Percentiles rank a stretch among this genome's conserved stretches.
phyloP scores from a whole-genome alignment of 1,140 invertebrate genomes.

The Riptortus pedestris region DNA sequence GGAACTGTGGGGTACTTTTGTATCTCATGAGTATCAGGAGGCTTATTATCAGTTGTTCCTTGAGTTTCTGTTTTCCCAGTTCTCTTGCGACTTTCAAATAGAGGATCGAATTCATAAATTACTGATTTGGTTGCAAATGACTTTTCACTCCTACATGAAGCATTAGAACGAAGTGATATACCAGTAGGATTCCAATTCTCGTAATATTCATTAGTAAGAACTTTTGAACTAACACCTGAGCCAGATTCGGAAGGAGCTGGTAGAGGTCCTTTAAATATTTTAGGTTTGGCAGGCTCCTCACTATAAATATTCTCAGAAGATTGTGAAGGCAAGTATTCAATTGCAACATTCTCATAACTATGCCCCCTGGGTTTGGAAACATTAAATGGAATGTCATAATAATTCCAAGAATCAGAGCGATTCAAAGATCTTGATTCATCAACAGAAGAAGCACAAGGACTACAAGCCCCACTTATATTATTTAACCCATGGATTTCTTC shows the following conservation, averaged over 20 bases:
- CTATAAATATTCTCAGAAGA: constrained; percentile 20
- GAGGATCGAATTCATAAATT: constrained; percentile 35
- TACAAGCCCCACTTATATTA: not conserved
- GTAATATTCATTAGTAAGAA: constrained; percentile 28
- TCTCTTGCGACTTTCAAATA: constrained; percentile 30
- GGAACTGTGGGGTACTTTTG: not conserved
- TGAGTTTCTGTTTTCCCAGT: too few relatives aligned
- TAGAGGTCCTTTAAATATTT: not conserved
- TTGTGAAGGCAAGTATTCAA: constrained; percentile 21
- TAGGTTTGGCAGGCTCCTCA: constrained; percentile 3
- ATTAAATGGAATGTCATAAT: constrained; percentile 38
- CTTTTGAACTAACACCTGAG: constrained; percentile 21
- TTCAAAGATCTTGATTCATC: not conserved
- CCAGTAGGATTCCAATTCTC: constrained; percentile 23
- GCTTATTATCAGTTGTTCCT: constrained; percentile 8
- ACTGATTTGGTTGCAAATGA: constrained; percentile 30
- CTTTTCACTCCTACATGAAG: constrained; percentile 19
- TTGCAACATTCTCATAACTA: constrained; percentile 30
- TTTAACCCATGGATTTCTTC: constrained; percentile 27
- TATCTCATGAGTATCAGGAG: not conserved
- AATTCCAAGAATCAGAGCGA: constrained; percentile 41
- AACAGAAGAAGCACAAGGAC: not conserved
- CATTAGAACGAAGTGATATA: not conserved
- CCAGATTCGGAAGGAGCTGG: not conserved
- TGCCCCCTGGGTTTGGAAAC: constrained; percentile 31